Evolutionary conservation across 2,797 vertebrate species (phyloP).

Genomic region (Micrastur ruficollis): DNA sequence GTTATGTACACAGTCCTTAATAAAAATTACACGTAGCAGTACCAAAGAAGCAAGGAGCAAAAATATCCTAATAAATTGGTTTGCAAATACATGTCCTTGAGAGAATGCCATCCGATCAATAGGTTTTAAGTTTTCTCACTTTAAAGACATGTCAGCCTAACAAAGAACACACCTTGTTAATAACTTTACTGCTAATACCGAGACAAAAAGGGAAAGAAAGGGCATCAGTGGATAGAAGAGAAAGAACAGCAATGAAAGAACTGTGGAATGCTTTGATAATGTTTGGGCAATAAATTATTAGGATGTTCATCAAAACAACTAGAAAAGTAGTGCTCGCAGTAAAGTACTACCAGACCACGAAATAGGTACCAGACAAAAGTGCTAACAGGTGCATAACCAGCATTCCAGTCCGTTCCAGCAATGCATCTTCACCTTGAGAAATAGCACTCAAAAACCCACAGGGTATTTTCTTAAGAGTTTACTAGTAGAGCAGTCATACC

Average conservation of each 20-base stretch:
- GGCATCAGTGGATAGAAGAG: neutral
- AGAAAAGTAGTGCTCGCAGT: neutral
- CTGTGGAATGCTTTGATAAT: slow-evolving; percentile 14
- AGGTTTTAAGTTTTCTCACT: neutral
- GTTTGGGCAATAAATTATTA: neutral
- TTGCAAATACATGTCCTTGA: neutral
- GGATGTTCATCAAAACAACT: neutral
- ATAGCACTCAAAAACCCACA: neutral
- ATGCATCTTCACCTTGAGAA: neutral
- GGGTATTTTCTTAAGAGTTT: neutral
- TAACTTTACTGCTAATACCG: neutral
- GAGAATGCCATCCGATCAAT: neutral
- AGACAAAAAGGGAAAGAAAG: neutral
- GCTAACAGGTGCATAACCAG: slow-evolving; percentile 6
- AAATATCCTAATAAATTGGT: neutral
- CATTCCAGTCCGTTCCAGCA: neutral
- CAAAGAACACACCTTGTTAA: neutral
- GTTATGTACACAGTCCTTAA: neutral
- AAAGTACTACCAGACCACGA: slow-evolving; percentile 32
- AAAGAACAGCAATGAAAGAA: neutral
- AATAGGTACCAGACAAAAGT: slow-evolving; percentile 10
- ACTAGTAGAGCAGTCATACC: neutral
- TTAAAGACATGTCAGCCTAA: neutral
- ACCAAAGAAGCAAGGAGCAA: neutral
- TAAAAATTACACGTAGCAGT: neutral